phyloP scores from a whole-genome alignment of 53 echinoderm and acorn worm genomes.

The Holothuria leucospilota region DNA sequence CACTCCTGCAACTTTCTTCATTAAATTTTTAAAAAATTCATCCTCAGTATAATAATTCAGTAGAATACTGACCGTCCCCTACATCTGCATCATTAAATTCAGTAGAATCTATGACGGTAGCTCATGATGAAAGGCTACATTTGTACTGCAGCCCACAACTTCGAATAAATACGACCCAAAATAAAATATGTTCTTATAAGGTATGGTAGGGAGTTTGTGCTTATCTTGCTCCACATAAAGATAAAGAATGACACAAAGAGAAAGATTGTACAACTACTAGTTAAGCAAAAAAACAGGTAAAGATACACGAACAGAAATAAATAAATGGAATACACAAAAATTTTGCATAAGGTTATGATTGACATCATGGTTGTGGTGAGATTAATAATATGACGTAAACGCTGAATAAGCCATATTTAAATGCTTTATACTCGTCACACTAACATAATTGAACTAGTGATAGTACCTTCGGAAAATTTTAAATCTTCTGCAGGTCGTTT shows the following conservation, averaged over 20 bases:
- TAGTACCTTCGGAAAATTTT: background rate
- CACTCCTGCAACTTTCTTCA: background rate
- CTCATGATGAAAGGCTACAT: background rate
- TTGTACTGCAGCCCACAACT: background rate
- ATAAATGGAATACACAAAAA: too few species aligned
- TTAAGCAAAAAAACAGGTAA: background rate
- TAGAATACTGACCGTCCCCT: slow-evolving; percentile 1
- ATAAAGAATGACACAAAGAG: background rate
- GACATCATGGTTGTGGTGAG: too few species aligned
- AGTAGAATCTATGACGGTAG: background rate
- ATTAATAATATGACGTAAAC: too few species aligned
- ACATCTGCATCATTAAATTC: slow-evolving; percentile 18
- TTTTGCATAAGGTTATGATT: too few species aligned
- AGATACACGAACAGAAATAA: background rate
- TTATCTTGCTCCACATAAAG: background rate
- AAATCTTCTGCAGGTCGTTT: background rate
- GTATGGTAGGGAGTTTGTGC: background rate
- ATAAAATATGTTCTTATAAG: background rate
- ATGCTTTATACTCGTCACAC: too few species aligned
- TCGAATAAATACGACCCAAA: background rate
- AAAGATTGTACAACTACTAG: background rate
- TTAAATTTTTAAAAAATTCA: background rate
- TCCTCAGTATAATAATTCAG: background rate
- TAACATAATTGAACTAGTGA: background rate
- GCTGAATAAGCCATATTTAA: too few species aligned